phyloP scores from a whole-genome alignment of 2,113 vertebrate genomes.

The Colaptes auratus region DNA sequence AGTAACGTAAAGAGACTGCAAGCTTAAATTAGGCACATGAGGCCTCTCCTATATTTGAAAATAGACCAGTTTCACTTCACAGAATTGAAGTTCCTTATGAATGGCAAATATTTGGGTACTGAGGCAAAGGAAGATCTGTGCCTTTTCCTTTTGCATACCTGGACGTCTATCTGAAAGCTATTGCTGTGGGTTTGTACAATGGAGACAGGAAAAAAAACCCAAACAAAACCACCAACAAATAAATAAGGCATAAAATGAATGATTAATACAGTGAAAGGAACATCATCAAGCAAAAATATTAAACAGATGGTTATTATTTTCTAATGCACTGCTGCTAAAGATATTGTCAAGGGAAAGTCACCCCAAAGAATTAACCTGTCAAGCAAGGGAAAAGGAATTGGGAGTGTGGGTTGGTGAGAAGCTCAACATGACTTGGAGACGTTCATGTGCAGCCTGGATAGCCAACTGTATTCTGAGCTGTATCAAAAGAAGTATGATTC shows the following conservation, averaged over 20 bases:
- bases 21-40: not conserved
- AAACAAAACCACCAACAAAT: not conserved
- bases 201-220: not conserved
- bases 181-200: not conserved
- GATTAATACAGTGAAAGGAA: not conserved
- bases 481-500: too few relatives aligned
- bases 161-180: not conserved
- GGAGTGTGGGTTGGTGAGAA: too few relatives aligned
- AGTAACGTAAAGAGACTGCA: not conserved
- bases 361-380: not conserved
- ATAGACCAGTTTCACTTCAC: not conserved
- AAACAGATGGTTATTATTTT: not conserved
- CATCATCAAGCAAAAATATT: not conserved
- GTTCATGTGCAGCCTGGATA: too few relatives aligned
- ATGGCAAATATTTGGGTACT: not conserved
- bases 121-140: not conserved
- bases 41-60: not conserved
- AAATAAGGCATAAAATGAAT: conserved; percentile 6
- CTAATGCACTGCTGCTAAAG: not conserved
- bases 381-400: not conserved
- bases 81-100: not conserved
- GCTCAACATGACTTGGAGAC: too few relatives aligned
- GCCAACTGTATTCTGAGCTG: too few relatives aligned
- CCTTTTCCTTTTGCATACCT: not conserved
- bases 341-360: not conserved